Base-by-base conservation (phyloP, 2,888 invertebrate genomes). In the Tipula helvola region DNA sequence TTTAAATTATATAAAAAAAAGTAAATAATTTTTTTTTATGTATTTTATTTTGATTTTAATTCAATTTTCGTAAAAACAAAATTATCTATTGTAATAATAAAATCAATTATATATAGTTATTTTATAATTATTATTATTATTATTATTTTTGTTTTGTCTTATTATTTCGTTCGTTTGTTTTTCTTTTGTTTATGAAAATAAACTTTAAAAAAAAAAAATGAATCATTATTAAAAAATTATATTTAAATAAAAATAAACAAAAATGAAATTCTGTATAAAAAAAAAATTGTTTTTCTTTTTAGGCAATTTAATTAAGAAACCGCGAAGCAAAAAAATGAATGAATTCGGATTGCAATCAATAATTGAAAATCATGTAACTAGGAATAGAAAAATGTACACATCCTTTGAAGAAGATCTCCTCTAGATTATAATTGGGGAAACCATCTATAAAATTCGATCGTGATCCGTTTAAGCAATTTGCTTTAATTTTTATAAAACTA, bases 181-280 rank as follows among this genome's bases (percentile, higher is more conserved):
- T 71, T 71, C 71, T 18, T 71, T 71, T 71, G 71, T 71, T 71
- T 71, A 28, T 71, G 71, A 12, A 71, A 71, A 71, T 71, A 28
- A 71, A 71, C 71, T 12, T 71, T 8, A 71, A 71, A 71, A 71
- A 71, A 10, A 28, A 71, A 71, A 71, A 71, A 28, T 28, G 28
- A 28, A 28, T 28, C 28, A 28, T 28, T 71, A 71, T 71, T 71
- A 71, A 71, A 71, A 71, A 71, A 71, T 28, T 71, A 71, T 71
- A 71, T 71, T 71, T 71, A 71, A 71, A 71, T 71, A 71, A 71
- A 71, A 71, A 71, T 71, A 71, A 71, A 71, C 71, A 71, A 71
- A 71, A 71, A 18, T 71, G 71, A 71, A 71, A 71, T 71, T 71
- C 71, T 71, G 71, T 71, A 71, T 71, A 71, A 71, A 71, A 71